Conservation (phyloP, 53 echinoderm and acorn worm species). For the Arbacia lixula region DNA sequence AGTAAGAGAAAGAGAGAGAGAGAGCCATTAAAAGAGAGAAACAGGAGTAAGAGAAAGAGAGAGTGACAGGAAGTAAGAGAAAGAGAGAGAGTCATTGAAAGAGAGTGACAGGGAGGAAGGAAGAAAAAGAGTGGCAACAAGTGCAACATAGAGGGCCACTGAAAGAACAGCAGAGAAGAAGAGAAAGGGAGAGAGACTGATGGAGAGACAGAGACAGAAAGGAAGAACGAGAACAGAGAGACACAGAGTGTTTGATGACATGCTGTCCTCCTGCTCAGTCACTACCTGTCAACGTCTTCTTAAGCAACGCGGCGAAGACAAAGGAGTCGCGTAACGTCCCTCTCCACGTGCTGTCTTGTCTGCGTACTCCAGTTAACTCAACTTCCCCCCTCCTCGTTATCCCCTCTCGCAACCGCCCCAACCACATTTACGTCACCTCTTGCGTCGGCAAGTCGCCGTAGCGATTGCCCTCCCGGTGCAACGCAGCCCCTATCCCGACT, state of each 20-base stretch:
- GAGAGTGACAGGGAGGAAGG: not conserved
- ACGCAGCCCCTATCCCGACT: not conserved
- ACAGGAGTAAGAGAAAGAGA: not conserved
- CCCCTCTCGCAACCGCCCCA: not conserved
- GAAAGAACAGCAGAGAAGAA: not conserved
- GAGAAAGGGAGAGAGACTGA: no score
- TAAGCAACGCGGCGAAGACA: no score
- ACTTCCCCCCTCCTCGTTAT: conserved; percentile 23
- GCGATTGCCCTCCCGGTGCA: not conserved
- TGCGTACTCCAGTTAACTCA: no score
- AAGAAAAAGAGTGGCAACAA: not conserved
- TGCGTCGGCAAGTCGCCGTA: conserved; percentile 23
- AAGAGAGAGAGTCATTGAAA: not conserved
- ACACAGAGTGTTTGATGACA: no score
- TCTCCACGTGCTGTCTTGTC: no score
- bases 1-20: no score
- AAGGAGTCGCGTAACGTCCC: no score
- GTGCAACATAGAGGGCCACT: not conserved
- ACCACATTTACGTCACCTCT: conserved; percentile 31
- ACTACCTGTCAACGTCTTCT: no score
- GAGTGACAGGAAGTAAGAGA: not conserved
- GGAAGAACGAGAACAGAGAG: no score
- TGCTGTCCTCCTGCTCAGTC: no score
- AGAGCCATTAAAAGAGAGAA: not conserved
- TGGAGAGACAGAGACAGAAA: no score